Evolutionary conservation across 2,888 invertebrate species (phyloP), one percentile per base, ranked within the genome.

Genomic region (Eledona agricola): DNA sequence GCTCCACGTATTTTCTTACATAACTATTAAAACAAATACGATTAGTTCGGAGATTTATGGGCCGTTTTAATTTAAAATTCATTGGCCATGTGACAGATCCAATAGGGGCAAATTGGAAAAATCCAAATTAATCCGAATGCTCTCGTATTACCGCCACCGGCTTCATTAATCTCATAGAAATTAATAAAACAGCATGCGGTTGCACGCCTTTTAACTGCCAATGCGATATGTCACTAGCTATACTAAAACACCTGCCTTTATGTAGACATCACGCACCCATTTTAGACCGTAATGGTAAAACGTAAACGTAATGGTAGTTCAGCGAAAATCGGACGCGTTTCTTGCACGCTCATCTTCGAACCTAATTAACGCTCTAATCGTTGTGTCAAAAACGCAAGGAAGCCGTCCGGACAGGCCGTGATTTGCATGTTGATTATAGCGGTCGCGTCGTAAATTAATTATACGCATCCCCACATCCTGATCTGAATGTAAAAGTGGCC

Each of bases 1-100:
- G n/a, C 12, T 9, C 16, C 10, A 9, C 25, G 20, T 47, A 45
- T 51, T 51, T 51, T 51, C 35, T 51, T 51, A 43, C 43, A 31
- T 51, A 51, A 43, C 51, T 43, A 51, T 51, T 51, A 51, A 42
- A 51, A 51, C 45, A 45, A 45, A 51, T 51, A 51, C 43, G 42
- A 51, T 51, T 51, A 40, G 10, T 29, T 29, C 9, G n/a, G 31
- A 45, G 43, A 45, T 51, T 51, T 51, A 51, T 45, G 23, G 29
- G 13, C 11, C 23, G 31, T 35, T 51, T 51, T 51, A 51, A 51
- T 51, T 51, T 45, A 45, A 51, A 45, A 45, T 43, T 51, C 51
- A 51, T 51, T 51, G 37, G 13, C 12, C 45, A 25, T 51, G 45
- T 17, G 45, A 37, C 45, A 45, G 12, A 37, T 51, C 25, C 37